Evolutionary conservation across 2,888 invertebrate species (phyloP).

Genomic region (Drosophila anceps): DNA sequence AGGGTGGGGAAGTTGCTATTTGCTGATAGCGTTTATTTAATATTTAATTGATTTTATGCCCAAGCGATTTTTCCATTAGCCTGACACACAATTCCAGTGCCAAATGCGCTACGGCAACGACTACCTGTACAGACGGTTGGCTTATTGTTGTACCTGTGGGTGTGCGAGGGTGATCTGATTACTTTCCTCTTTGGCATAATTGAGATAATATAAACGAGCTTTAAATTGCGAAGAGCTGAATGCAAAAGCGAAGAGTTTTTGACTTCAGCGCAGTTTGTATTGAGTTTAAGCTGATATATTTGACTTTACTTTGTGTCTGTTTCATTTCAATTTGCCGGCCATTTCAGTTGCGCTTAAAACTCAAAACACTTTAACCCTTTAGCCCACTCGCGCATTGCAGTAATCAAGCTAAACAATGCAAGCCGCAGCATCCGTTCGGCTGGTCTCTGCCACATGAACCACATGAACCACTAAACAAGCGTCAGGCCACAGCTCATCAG

Average conservation of each 20-base stretch:
- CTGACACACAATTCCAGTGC: conserved; percentile 44
- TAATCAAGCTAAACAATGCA: conserved; percentile 8
- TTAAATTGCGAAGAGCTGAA: background rate
- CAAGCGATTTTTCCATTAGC: conserved; percentile 65
- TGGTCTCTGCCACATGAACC: conserved; percentile 31
- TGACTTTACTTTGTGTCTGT: background rate
- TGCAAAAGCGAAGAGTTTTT: background rate
- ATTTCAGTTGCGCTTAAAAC: background rate
- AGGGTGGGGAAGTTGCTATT: conserved; percentile 59
- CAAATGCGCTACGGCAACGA: background rate
- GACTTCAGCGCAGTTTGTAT: background rate
- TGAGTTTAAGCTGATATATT: background rate
- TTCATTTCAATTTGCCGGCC: background rate
- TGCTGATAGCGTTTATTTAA: conserved; percentile 76
- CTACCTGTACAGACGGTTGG: conserved; percentile 24
- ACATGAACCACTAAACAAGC: conserved; percentile 39
- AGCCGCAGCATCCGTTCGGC: conserved; percentile 6
- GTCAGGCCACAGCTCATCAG: conserved; percentile 10
- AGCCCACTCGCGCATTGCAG: background rate
- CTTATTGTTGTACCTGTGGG: conserved; percentile 39
- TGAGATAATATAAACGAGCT: conserved; percentile 19
- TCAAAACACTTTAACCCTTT: background rate
- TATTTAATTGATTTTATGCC: conserved; percentile 77
- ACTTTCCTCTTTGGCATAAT: conserved; percentile 53
- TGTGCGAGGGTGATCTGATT: conserved; percentile 51